Percentiles rank a stretch among this genome's conserved stretches.
phyloP scores from a whole-genome alignment of 2,113 vertebrate genomes.

The Ploceus nigricollis region DNA sequence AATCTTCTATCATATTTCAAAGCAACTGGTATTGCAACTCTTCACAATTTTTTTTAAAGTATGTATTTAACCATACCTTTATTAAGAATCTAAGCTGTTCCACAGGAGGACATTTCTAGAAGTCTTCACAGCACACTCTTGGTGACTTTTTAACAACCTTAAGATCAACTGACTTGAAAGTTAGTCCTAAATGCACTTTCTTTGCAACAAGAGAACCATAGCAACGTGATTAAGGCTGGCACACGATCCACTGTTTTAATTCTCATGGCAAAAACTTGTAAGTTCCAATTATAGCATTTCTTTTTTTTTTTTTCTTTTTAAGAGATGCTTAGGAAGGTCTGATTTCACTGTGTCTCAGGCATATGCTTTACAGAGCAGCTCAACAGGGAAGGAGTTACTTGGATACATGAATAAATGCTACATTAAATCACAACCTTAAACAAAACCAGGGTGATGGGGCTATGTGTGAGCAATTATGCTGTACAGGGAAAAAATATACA shows the following conservation, averaged over 20 bases:
- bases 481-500: neutral
- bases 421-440: constrained; percentile 4
- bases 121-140: neutral
- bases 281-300: constrained; percentile 23
- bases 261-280: constrained; percentile 42
- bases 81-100: neutral
- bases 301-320: neutral
- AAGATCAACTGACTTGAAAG: constrained; percentile 11
- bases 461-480: neutral
- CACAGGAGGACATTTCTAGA: neutral
- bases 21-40: neutral
- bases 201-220: constrained; percentile 47
- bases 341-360: neutral
- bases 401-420: neutral
- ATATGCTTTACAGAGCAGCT: constrained; percentile 26
- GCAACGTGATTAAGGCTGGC: constrained; percentile 46
- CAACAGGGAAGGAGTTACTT: constrained; percentile 12
- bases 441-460: neutral
- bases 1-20: neutral
- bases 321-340: constrained; percentile 34
- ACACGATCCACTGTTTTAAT: constrained; percentile 21
- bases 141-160: neutral
- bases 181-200: constrained; percentile 5
- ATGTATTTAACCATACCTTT: neutral
- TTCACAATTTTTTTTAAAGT: neutral